A percentile compares a stretch with the other conserved stretches of the same genome.
These are phyloP conservation scores for Amazona vittata DNA, from an alignment of 2,113 vertebrate genomes.

Conservation along the genomic window DNA sequence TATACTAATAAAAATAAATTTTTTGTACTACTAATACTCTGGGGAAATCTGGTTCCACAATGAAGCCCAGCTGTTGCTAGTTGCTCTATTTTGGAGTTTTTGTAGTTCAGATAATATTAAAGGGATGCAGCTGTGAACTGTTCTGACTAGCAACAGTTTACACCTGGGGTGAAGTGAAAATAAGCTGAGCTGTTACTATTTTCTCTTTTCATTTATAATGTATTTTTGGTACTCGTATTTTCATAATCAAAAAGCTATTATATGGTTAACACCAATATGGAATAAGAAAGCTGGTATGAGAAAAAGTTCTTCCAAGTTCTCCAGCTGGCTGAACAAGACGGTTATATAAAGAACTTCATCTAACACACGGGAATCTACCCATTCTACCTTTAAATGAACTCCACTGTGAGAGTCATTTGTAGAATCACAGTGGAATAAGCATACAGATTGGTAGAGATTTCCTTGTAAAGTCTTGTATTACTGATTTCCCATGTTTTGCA, in stretches of 20 bases:
- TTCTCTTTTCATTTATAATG: background rate
- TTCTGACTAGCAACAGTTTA: constrained; percentile 17
- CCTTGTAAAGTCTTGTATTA: background rate
- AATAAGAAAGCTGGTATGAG: background rate
- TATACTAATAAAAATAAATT: constrained; percentile 51
- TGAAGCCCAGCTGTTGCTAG: constrained; percentile 50
- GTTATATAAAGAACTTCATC: background rate
- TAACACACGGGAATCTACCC: background rate
- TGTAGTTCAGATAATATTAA: constrained; percentile 29
- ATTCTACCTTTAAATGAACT: background rate
- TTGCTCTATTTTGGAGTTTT: constrained; percentile 23
- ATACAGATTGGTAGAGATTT: background rate
- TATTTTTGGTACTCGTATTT: background rate
- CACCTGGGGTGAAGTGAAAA: constrained; percentile 31
- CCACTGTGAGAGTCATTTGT: background rate
- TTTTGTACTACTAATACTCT: constrained; percentile 27
- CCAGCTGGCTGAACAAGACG: background rate
- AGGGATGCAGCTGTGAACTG: background rate
- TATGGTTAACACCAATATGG: background rate
- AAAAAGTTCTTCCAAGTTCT: background rate
- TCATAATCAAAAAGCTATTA: background rate
- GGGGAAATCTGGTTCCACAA: constrained; percentile 12
- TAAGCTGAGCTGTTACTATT: background rate
- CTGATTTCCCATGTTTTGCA: background rate
- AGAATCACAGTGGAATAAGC: background rate